Base-by-base conservation (phyloP, 2,888 invertebrate genomes). In the Drosophila seclusa region DNA sequence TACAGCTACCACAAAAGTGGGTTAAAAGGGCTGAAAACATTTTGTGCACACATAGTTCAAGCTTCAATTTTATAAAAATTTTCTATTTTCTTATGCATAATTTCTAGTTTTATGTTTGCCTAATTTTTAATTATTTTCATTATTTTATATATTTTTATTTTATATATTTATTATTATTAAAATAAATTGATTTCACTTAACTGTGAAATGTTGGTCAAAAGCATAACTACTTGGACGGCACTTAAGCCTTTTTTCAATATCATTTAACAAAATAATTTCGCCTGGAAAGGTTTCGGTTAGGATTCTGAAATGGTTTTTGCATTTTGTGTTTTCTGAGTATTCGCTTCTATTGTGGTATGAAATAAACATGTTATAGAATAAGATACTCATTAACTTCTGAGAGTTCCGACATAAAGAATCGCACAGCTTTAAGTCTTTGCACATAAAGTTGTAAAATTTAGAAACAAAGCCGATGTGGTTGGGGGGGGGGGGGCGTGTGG, bases 361-460 rank as follows among this genome's bases (percentile, higher is more conserved):
- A 45, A 7, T 45, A 13, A 24, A 16, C 21, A 16, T 21, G 16
- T 16, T 21, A 16, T 24, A 16, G 8, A 21, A 45, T 7, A 13
- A 24, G 16, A 24, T 24, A 8, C 21, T 45, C 16, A 8, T 16
- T 45, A 21, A 16, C 4, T 38, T 38, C 18, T 18, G 18, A 8
- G 38, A 4, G 8, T 38, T 38, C 4, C 18, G 38, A 38, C 45
- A 8, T 45, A 21, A 45, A 21, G 21, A 45, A 45, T 40, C 27
- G 21, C 42, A 21, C 18, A 49, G 18, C 49, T 16, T 16, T 16
- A 18, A 29, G 27, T 4, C 6, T 45, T 52, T 54, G 36, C 24
- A 24, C 40, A 64, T 57, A 63, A 57, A 62, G 36, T 55, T 62
- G 24, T n/a, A 55, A 71, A 73, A 29, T 57, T 42, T 27, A 53